Evolutionary conservation across 2,888 invertebrate genomes (phyloP), one percentile per base, ranked within the genome.

Genomic region (Coelinius sp.): DNA sequence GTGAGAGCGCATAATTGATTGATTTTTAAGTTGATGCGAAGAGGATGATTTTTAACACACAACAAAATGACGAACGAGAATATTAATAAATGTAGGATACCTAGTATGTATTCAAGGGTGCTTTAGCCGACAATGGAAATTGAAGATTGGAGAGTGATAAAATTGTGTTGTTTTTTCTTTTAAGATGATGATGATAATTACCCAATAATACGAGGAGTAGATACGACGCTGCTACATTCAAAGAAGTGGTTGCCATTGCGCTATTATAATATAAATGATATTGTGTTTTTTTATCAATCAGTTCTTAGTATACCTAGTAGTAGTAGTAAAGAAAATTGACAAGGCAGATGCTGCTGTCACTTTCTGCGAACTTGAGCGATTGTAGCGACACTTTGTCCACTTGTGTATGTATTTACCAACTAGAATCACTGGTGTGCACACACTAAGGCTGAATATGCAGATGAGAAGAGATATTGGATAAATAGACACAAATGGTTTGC

Each of bases 141-240:
- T 49, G 46, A 8, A 49, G 20, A 1, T 49, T 14, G 20, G 8
- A 74, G 49, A 22, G 12, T n/a, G 49, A 64, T 49, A 38, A 14
- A 68, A 52, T 14, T 44, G 25, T 62, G 31, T 53, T 46, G 44
- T 14, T 24, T 52, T 25, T 8, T 35, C 35, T 1, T 6, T 35
- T 1, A 10, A 35, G 1, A 1, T 59, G 20, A 44, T 20, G 41
- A 56, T 14, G 17, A 69, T 59, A 80, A 78, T 85, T 84, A 87
- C 87, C 87, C 81, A 86, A 80, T 76, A 86, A 81, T 78, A 84
- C 85, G 76, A 87, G 78, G 79, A 83, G 78, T 78, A 86, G 78
- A 79, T 82, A 22, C 20, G 53, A 83, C 79, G 84, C 81, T 81
- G 84, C 80, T 84, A 84, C 82, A 76, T 80, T 83, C 77, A 81